These are phyloP conservation scores for Keiferia lycopersicella DNA, from an alignment of 2,888 invertebrate genomes.

Conservation along the genomic window DNA sequence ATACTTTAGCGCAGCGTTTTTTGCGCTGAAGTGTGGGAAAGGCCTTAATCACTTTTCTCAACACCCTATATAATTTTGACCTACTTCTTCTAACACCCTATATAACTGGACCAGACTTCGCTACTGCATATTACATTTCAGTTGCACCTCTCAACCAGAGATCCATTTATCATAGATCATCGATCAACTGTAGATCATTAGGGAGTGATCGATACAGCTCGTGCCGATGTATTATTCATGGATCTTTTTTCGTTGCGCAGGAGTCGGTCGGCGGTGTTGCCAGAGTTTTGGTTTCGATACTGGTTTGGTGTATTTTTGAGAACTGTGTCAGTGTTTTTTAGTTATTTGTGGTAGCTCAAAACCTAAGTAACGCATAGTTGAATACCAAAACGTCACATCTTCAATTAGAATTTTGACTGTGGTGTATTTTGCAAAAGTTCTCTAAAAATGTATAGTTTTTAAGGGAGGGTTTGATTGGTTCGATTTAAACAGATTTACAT, in stretches of 20 bases:
- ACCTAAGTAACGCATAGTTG: too few species aligned
- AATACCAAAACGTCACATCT: too few species aligned
- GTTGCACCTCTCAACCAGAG: constrained; percentile 8
- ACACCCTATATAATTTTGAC: neutral
- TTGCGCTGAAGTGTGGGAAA: too few species aligned
- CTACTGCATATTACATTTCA: neutral
- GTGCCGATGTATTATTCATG: constrained; percentile 37
- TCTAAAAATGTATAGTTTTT: too few species aligned
- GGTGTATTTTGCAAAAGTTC: too few species aligned
- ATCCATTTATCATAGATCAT: constrained; percentile 42
- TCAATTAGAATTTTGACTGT: too few species aligned
- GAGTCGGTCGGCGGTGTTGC: neutral
- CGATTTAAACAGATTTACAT: too few species aligned
- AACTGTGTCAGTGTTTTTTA: too few species aligned
- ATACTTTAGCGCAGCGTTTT: too few species aligned
- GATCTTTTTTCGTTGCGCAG: constrained; percentile 29
- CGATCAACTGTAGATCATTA: constrained; percentile 43
- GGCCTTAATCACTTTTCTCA: too few species aligned
- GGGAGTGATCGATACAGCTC: constrained; percentile 34
- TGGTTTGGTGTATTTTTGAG: neutral
- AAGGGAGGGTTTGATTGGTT: too few species aligned
- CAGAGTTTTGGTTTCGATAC: neutral
- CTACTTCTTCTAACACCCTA: neutral
- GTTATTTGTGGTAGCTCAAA: too few species aligned
- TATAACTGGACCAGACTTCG: neutral